Conservation (phyloP, 2,888 invertebrate species). For the Cyrtodaria siliqua region DNA sequence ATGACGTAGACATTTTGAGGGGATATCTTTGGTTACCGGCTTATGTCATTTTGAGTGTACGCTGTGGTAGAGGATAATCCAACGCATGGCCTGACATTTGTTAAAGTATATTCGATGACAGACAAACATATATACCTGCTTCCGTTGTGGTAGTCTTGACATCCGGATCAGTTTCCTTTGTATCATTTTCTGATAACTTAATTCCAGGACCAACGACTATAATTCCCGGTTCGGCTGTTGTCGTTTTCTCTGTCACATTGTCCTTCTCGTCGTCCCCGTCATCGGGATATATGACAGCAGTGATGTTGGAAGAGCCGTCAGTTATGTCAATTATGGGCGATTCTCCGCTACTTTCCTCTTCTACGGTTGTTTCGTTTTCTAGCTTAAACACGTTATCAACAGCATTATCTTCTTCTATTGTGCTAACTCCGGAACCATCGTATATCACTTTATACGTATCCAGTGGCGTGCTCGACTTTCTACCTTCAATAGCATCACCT, state of each 20-base stretch:
- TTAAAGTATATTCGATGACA: too few relatives aligned
- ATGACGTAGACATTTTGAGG: too few relatives aligned
- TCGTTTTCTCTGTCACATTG: neutral
- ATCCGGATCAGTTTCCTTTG: too few relatives aligned
- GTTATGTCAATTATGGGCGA: neutral
- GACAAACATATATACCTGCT: too few relatives aligned
- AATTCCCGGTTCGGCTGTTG: constrained; percentile 5
- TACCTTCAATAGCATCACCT: neutral
- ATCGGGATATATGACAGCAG: constrained; percentile 10
- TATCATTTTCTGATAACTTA: neutral
- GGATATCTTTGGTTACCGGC: too few relatives aligned
- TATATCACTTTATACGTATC: constrained; percentile 1
- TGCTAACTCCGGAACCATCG: constrained; percentile 6
- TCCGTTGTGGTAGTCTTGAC: too few relatives aligned
- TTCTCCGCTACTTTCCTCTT: constrained; percentile 9
- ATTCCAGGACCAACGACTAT: constrained; percentile 17
- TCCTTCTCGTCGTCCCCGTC: constrained; percentile 1
- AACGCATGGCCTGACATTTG: too few relatives aligned
- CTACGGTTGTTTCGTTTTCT: neutral
- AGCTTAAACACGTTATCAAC: neutral
- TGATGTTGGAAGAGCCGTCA: too few relatives aligned
- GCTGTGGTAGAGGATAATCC: too few relatives aligned
- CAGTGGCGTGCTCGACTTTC: neutral
- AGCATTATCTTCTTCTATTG: neutral
- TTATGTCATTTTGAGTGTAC: too few relatives aligned